phyloP scores from a whole-genome alignment of 2,113 vertebrate genomes.

The Rhagologus leucostigma region DNA sequence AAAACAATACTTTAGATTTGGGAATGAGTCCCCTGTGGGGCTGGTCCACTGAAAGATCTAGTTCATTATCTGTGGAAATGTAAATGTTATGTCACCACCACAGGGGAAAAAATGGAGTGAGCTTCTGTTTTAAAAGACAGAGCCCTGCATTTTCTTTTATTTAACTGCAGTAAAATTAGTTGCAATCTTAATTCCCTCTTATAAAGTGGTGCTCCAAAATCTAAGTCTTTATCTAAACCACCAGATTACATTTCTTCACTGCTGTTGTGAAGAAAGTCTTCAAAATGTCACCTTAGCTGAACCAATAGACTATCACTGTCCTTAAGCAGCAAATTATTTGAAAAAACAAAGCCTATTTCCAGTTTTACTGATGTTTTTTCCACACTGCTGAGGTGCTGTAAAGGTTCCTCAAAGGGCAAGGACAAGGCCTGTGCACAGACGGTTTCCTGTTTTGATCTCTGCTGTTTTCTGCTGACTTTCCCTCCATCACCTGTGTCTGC shows the following conservation, averaged over 20 bases:
- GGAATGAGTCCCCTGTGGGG: not conserved
- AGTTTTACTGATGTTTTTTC: not conserved
- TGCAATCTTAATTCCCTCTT: not conserved
- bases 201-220: not conserved
- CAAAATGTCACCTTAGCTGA: not conserved
- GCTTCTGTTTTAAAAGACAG: not conserved
- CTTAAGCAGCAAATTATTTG: not conserved
- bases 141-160: not conserved
- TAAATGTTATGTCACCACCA: not conserved
- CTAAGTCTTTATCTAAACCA: not conserved
- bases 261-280: not conserved
- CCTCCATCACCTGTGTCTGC: not conserved
- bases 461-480: not conserved
- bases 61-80: conserved; percentile 17
- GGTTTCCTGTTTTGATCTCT: not conserved
- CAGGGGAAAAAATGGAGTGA: not conserved
- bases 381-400: not conserved
- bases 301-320: not conserved
- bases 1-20: not conserved
- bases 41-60: not conserved
- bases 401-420: not conserved
- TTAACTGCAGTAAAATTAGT: not conserved
- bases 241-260: not conserved
- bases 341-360: not conserved
- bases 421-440: not conserved